A percentile compares a stretch with the other conserved stretches of the same genome.
These are phyloP conservation scores for Prionchulus punctatus DNA, from an alignment of 2,888 invertebrate genomes.

Conservation along the genomic window DNA sequence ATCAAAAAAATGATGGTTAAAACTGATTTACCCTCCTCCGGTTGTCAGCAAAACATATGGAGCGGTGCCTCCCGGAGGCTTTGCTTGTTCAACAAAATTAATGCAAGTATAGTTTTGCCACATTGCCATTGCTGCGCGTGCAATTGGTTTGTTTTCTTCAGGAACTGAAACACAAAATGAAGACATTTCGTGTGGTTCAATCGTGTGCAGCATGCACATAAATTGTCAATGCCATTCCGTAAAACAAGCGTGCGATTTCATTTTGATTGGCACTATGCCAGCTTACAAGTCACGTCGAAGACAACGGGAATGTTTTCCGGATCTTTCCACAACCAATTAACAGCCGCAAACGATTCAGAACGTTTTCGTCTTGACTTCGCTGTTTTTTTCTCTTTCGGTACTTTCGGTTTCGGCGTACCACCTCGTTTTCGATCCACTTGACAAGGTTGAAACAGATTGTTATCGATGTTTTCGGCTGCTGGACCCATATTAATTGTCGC, in stretches of 20 bases:
- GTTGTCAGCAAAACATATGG: not conserved
- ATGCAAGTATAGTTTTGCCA: constrained; percentile 8
- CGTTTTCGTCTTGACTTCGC: constrained; percentile 1
- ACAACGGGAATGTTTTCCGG: constrained; percentile 4
- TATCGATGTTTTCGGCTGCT: no score
- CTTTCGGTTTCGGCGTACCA: no score
- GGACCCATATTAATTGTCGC: no score
- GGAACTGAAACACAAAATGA: constrained; percentile 1
- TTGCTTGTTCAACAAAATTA: not conserved
- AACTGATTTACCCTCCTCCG: not conserved
- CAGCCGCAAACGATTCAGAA: constrained; percentile 6
- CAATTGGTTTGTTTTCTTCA: not conserved
- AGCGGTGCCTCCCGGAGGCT: not conserved
- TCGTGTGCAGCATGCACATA: no score
- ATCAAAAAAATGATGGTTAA: not conserved
- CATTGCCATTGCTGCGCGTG: not conserved
- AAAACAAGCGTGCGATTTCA: not conserved
- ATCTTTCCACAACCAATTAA: constrained; percentile 6
- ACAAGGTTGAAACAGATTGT: no score
- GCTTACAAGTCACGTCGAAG: constrained; percentile 6
- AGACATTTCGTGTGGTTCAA: no score
- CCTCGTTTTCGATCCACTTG: no score
- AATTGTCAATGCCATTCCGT: no score
- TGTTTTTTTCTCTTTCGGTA: not conserved
- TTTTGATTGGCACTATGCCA: not conserved